phyloP scores from a whole-genome alignment of 2,113 vertebrate genomes.

The Benitochromis conjunctus region DNA sequence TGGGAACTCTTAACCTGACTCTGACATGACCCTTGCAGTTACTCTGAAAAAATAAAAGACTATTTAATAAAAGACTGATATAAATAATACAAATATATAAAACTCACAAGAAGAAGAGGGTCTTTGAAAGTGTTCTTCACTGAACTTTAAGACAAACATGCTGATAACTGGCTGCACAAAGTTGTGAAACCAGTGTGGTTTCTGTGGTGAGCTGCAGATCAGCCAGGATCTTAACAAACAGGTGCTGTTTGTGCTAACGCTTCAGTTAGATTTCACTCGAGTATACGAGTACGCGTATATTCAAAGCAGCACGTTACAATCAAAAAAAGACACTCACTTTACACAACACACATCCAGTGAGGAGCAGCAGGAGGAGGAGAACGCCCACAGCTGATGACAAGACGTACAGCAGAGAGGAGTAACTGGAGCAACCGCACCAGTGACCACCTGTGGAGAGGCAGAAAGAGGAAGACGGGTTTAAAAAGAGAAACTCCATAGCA shows the following conservation, averaged over 20 bases:
- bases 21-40: neutral
- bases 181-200: constrained; percentile 41
- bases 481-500: neutral
- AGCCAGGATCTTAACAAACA: constrained; percentile 15
- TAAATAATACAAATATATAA: fast-evolving
- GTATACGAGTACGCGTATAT: neutral
- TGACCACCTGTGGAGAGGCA: constrained; percentile 1
- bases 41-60: neutral
- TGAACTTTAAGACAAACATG: neutral
- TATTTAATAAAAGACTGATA: neutral
- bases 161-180: neutral
- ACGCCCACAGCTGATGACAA: constrained; percentile 44
- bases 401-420: constrained; percentile 49
- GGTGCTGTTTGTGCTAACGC: neutral
- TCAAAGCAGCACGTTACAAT: neutral
- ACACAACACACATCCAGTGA: neutral
- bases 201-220: constrained; percentile 42
- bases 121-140: neutral
- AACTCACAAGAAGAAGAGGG: neutral
- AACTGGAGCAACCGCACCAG: constrained; percentile 55
- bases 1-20: neutral
- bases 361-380: constrained; percentile 47
- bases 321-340: constrained; percentile 40
- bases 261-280: neutral
- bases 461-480: neutral